Evolutionary conservation across 2,888 invertebrate genomes (phyloP).

Genomic region (Chrysodeixis includens): DNA sequence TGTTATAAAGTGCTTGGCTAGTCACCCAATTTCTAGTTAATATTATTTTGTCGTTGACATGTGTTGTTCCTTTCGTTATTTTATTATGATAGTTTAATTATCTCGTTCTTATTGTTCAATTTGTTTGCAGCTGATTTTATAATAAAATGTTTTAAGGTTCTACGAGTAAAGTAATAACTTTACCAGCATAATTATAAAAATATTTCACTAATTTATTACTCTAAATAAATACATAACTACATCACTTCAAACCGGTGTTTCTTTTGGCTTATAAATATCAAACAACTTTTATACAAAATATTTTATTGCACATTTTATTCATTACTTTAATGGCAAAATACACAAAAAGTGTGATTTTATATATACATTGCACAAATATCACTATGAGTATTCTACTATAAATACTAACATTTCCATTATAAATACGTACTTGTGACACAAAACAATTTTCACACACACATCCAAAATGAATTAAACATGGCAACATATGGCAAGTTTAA

Average conservation of each 20-base stretch:
- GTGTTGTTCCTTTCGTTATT: conserved; percentile 51
- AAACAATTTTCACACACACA: conserved; percentile 48
- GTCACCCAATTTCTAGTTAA: conserved; percentile 56
- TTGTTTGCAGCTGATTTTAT: conserved; percentile 41
- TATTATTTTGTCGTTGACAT: conserved; percentile 52
- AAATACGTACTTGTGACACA: conserved; percentile 42
- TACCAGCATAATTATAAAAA: conserved; percentile 51
- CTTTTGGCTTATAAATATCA: conserved; percentile 50
- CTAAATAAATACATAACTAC: conserved; percentile 79
- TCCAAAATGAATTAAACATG: conserved; percentile 82
- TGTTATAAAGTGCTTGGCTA: conserved; percentile 55
- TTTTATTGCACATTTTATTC: conserved; percentile 75
- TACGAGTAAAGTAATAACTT: conserved; percentile 45
- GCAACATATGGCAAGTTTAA: conserved; percentile 86
- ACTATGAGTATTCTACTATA: conserved; percentile 63
- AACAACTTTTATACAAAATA: conserved; percentile 56
- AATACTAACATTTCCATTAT: conserved; percentile 52
- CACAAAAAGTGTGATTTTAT: conserved; percentile 53
- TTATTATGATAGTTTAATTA: conserved; percentile 44
- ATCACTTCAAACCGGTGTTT: conserved; percentile 59
- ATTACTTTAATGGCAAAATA: conserved; percentile 60
- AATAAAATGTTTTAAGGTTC: conserved; percentile 53
- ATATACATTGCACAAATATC: conserved; percentile 66
- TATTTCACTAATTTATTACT: conserved; percentile 65
- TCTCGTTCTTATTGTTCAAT: conserved; percentile 45